Base-by-base conservation (phyloP, 2,888 invertebrate genomes). In the Stomorhina lunata region DNA sequence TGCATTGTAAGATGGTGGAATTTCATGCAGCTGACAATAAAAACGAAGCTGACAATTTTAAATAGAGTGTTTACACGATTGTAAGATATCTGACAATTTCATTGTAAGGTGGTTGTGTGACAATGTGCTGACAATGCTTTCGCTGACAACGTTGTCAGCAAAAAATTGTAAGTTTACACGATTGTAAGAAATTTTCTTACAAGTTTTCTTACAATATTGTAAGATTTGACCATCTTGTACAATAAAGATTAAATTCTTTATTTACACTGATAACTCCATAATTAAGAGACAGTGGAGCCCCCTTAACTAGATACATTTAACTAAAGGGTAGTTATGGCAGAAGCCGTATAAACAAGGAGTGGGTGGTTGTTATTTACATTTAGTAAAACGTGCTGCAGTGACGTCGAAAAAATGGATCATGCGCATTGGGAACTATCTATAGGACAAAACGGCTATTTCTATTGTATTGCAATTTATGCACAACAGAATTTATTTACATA, bases 401-500 rank as follows among this genome's bases (percentile, higher is more conserved):
- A 20, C 40, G 17, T 40, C 37, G 3, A 68, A 40, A 32, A 15
- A 40, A 34, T 37, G 7, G 37, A 27, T 2, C 63, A 2, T 73
- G 75, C 57, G 76, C 76, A 71, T 43, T 53, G 6, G 10, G 25
- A 5, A 17, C 29, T 5, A 17, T 22, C 20, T 45, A 22, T 12
- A 12, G 27, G 34, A 53, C 9, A 34, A 34, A 59, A 25, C 57
- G 10, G 29, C n/a, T 5, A 37, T 12, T n/a, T n/a, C n/a, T n/a
- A 59, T 69, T 78, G 81, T 57, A 78, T 78, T 81, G 81, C 77
- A 81, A 81, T 81, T 81, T 81, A 40, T 72, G 63, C 55, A 71
- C 12, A n/a, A 10, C 40, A 65, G 9, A 6, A 43, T 69, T 61
- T 72, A 22, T 12, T n/a, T n/a, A n/a, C n/a, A n/a, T n/a, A n/a